phyloP scores from a whole-genome alignment of 2,888 invertebrate species.

The Chrysomela aeneicollis region DNA sequence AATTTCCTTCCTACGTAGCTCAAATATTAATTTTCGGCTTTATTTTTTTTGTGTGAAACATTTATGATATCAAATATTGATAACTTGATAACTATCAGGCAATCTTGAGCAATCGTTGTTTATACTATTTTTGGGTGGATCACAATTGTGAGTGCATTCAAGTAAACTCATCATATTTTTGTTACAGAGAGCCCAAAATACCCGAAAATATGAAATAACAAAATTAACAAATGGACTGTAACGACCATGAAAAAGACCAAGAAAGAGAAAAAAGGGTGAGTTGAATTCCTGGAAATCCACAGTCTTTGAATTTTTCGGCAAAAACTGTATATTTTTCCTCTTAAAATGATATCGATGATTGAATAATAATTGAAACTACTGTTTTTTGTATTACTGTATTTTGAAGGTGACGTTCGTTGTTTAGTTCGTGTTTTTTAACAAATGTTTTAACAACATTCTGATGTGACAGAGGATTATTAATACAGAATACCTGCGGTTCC shows the following conservation, averaged over 20 bases:
- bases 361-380: too few relatives aligned
- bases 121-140: background rate
- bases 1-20: too few relatives aligned
- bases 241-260: constrained; percentile 47
- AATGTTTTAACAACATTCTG: too few relatives aligned
- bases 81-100: background rate
- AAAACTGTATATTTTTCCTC: too few relatives aligned
- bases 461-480: too few relatives aligned
- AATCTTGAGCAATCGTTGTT: background rate
- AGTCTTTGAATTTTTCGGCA: too few relatives aligned
- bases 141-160: background rate
- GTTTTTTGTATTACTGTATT: too few relatives aligned
- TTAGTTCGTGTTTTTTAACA: too few relatives aligned
- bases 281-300: background rate
- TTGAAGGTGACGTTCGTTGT: too few relatives aligned
- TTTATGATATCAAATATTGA: background rate
- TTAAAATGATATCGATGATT: too few relatives aligned
- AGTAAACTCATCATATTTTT: constrained; percentile 19
- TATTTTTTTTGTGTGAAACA: background rate
- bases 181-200: constrained; percentile 40
- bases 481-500: too few relatives aligned
- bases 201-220: constrained; percentile 41
- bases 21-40: background rate
- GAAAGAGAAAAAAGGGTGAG: constrained; percentile 50
- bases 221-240: constrained; percentile 47